Evolutionary conservation across 2,113 vertebrate genomes (phyloP).

Genomic region (Protobothrops flavoviridis): DNA sequence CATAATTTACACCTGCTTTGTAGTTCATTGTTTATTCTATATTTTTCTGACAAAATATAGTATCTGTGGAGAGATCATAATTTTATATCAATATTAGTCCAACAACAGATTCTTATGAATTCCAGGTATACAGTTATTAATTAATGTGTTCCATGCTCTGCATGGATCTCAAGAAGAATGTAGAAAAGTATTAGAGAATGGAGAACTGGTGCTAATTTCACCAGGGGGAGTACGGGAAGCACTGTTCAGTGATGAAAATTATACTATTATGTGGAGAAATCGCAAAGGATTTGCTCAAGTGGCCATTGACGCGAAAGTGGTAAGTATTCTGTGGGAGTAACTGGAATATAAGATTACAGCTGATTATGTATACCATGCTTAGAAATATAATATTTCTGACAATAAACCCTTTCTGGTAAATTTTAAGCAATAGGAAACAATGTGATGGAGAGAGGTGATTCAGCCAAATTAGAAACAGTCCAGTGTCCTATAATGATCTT

Average conservation of each 20-base stretch:
- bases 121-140: constrained; percentile 89
- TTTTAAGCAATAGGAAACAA: neutral
- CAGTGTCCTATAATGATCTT: too few relatives aligned
- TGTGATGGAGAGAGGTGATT: neutral
- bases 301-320: constrained; percentile 94
- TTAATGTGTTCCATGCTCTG: constrained; percentile 86
- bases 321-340: constrained; percentile 62
- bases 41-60: neutral
- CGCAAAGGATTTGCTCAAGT: constrained; percentile 94
- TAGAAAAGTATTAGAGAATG: constrained; percentile 81
- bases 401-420: neutral
- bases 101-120: constrained; percentile 16
- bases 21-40: neutral
- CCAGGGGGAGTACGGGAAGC: constrained; percentile 93
- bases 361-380: neutral
- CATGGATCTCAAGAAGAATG: constrained; percentile 94
- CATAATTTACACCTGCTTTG: neutral
- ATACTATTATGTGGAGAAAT: constrained; percentile 85
- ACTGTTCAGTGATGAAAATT: constrained; percentile 90
- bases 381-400: neutral
- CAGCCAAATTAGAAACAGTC: neutral
- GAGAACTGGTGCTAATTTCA: constrained; percentile 85
- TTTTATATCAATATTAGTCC: neutral
- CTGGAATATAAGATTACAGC: neutral
- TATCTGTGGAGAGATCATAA: neutral